phyloP scores from a whole-genome alignment of 1,140 invertebrate species.

The Akabosia matsudoensis region DNA sequence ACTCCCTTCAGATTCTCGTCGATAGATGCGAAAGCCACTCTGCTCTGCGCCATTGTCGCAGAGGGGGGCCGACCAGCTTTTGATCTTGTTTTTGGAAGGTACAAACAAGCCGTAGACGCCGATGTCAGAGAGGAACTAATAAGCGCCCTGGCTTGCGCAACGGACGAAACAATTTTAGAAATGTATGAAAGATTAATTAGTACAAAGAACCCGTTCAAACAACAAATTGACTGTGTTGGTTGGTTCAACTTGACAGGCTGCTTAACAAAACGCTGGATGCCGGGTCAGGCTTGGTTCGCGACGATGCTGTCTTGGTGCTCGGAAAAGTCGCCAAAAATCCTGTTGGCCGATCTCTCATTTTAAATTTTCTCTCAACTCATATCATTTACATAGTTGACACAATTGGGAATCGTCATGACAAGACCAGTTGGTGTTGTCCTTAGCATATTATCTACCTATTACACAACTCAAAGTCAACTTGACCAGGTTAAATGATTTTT shows the following conservation, averaged over 20 bases:
- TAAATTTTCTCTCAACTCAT: neutral
- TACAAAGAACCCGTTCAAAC: neutral
- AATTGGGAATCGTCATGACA: neutral
- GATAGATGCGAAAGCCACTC: neutral
- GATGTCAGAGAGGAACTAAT: neutral
- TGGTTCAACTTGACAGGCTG: neutral
- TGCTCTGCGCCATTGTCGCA: constrained; percentile 4
- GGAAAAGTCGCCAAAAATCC: neutral
- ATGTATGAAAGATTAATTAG: neutral
- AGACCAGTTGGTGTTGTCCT: neutral
- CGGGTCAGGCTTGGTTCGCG: neutral
- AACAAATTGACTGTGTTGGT: neutral
- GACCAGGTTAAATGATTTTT: neutral
- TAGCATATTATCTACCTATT: neutral
- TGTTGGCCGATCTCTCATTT: neutral
- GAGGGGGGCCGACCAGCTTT: neutral
- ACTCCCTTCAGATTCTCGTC: neutral
- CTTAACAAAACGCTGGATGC: neutral
- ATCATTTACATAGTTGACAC: neutral
- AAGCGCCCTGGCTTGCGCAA: neutral
- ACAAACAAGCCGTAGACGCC: neutral
- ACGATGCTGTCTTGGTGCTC: neutral
- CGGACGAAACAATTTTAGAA: neutral
- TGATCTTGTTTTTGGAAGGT: constrained; percentile 5
- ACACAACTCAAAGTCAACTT: neutral